phyloP scores from a whole-genome alignment of 2,888 invertebrate genomes.

The Drosophila diplacantha region DNA sequence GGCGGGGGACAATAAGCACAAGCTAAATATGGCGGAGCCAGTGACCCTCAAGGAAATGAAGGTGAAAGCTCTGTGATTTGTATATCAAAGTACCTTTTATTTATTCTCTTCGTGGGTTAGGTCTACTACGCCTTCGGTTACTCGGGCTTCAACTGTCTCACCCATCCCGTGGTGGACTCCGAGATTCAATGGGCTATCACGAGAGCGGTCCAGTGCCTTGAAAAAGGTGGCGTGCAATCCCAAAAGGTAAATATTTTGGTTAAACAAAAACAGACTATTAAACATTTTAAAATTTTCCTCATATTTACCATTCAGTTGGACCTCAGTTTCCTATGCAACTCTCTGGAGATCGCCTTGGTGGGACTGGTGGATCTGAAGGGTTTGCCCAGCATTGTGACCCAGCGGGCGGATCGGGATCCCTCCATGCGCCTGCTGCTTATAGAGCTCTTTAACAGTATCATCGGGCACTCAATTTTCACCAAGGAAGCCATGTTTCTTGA shows the following conservation, averaged over 20 bases:
- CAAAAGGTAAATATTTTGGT: conserved; percentile 45
- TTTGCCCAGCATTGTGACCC: conserved; percentile 67
- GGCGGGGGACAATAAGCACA: conserved; percentile 78
- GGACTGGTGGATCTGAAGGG: conserved; percentile 61
- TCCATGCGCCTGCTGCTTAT: conserved; percentile 45
- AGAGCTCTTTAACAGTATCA: conserved; percentile 62
- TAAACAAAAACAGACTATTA: too few species aligned
- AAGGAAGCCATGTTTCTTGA: conserved; percentile 71
- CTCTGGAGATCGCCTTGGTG: conserved; percentile 51
- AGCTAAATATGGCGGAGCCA: conserved; percentile 78
- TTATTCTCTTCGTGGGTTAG: conserved; percentile 39
- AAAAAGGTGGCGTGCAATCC: conserved; percentile 60
- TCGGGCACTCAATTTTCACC: conserved; percentile 71
- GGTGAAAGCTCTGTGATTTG: conserved; percentile 67
- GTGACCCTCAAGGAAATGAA: conserved; percentile 79
- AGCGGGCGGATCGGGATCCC: conserved; percentile 53
- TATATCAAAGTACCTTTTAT: neutral
- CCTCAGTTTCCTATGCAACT: conserved; percentile 50
- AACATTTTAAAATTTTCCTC: too few species aligned
- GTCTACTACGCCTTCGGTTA: conserved; percentile 67
- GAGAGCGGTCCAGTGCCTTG: conserved; percentile 69
- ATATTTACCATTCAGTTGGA: conserved; percentile 44
- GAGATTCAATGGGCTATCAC: conserved; percentile 69
- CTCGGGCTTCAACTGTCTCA: conserved; percentile 53
- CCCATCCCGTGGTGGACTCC: conserved; percentile 58